A percentile compares a stretch with the other conserved stretches of the same genome.
Evolutionary conservation across 2,113 vertebrate genomes (phyloP).

Genomic region (Malurus melanocephalus): DNA sequence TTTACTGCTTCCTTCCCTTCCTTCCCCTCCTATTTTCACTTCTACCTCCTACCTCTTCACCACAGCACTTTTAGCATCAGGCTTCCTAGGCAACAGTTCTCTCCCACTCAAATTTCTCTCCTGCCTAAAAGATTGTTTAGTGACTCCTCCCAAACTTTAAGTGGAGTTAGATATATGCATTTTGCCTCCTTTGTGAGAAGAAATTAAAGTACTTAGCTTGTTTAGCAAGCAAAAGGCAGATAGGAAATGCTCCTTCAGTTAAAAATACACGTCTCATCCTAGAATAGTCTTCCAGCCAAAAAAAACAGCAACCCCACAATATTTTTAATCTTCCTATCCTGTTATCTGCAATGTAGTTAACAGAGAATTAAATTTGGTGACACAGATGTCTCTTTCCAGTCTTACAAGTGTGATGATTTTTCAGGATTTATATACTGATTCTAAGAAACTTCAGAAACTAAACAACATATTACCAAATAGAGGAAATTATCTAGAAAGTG

Average conservation of each 20-base stretch:
- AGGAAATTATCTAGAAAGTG: neutral
- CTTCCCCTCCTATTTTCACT: neutral
- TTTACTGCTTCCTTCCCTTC: neutral
- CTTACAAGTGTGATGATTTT: neutral
- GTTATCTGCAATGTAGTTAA: neutral
- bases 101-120: neutral
- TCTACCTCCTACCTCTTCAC: neutral
- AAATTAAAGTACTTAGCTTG: neutral
- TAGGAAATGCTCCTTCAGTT: neutral
- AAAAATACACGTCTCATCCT: neutral
- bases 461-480: neutral
- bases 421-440: neutral
- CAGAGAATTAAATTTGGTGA: neutral
- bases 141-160: neutral
- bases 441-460: neutral
- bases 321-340: neutral
- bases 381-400: neutral
- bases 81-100: neutral
- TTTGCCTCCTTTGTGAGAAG: neutral
- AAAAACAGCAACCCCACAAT: neutral
- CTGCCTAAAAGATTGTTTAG: neutral
- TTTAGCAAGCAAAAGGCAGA: neutral
- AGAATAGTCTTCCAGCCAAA: neutral
- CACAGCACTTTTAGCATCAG: neutral
- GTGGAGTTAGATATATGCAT: neutral